A percentile compares a stretch with the other conserved stretches of the same genome.
Conservation (phyloP, 1,140 invertebrate species). For the Drosophila micromelanica region DNA sequence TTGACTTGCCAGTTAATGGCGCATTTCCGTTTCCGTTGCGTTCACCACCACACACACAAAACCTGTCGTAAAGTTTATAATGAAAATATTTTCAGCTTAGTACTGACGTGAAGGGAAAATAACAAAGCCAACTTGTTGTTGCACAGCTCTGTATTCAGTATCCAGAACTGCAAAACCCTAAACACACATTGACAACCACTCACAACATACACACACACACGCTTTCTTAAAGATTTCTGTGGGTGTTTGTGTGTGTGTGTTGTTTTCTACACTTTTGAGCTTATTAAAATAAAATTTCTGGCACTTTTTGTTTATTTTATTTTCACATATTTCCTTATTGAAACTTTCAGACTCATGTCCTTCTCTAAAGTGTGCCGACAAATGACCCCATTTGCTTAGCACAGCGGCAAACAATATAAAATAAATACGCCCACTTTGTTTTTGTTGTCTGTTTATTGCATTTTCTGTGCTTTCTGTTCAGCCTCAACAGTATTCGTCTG, state of each 20-base stretch:
- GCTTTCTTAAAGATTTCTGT: neutral
- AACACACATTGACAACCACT: constrained; percentile 25
- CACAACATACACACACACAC: constrained; percentile 6
- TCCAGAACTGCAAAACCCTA: constrained; percentile 47
- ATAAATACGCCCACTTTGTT: constrained; percentile 27
- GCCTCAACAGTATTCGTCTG: neutral
- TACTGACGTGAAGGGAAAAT: constrained; percentile 22
- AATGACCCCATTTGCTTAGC: constrained; percentile 35
- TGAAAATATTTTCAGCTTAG: constrained; percentile 79
- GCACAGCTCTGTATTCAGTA: constrained; percentile 7
- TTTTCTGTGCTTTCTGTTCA: constrained; percentile 9
- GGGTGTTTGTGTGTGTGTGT: neutral
- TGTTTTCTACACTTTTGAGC: constrained; percentile 45
- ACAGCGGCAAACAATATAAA: constrained; percentile 16
- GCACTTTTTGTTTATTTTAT: constrained; percentile 75
- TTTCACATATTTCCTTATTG: constrained; percentile 70
- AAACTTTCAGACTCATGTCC: constrained; percentile 58
- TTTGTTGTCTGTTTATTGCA: constrained; percentile 38
- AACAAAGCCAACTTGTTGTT: constrained; percentile 53
- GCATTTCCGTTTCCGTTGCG: constrained; percentile 74
- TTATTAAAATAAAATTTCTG: constrained; percentile 72
- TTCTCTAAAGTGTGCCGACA: constrained; percentile 7
- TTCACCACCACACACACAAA: constrained; percentile 44
- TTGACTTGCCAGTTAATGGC: constrained; percentile 79
- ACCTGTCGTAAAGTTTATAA: constrained; percentile 81